Base-by-base conservation (phyloP, 92 coral and sea anemone genomes). In the Epizoanthus rinbou region DNA sequence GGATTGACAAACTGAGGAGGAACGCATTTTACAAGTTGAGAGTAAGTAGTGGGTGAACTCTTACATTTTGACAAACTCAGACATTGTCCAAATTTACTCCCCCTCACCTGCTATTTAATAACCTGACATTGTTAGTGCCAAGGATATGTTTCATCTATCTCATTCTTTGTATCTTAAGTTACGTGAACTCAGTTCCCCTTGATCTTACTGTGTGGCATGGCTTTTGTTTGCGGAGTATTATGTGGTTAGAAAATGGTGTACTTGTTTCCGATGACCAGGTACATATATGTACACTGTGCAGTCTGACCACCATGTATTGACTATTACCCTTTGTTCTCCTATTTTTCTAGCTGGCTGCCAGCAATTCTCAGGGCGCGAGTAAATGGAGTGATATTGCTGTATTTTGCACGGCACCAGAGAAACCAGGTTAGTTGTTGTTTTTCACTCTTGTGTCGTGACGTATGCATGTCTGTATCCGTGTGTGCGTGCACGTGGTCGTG, bases 11-110 rank as follows among this genome's bases (percentile, higher is more conserved):
- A 59, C 88, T 95, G 31, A 87, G 92, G 81, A 89, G 98, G 65
- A 93, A 93, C 81, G 84, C 93, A 16, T 81, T 85, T 39, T 93
- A 95, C 90, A 95, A 95, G 81, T 91, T 95, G 64, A 87, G 98
- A 89, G 98, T 95, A 82, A 90, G 98, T 53, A 41, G n/a, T 33
- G 9, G 25, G 25, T 17, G n/a, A n/a, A n/a, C n/a, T 45, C 28
- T 11, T 23, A 41, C 21, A 56, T 7, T 39, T n/a, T 14, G 59
- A 64, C 60, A 2, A 58, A 58, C 60, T 28, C n/a, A n/a, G n/a
- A n/a, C n/a, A n/a, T n/a, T n/a, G n/a, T n/a, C n/a, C n/a, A n/a
- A n/a, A n/a, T n/a, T n/a, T n/a, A n/a, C n/a, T n/a, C n/a, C n/a
- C n/a, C n/a, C n/a, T n/a, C n/a, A n/a, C 13, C n/a, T 19, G 35